phyloP scores from a whole-genome alignment of 2,113 vertebrate species.

The Malurus melanocephalus region DNA sequence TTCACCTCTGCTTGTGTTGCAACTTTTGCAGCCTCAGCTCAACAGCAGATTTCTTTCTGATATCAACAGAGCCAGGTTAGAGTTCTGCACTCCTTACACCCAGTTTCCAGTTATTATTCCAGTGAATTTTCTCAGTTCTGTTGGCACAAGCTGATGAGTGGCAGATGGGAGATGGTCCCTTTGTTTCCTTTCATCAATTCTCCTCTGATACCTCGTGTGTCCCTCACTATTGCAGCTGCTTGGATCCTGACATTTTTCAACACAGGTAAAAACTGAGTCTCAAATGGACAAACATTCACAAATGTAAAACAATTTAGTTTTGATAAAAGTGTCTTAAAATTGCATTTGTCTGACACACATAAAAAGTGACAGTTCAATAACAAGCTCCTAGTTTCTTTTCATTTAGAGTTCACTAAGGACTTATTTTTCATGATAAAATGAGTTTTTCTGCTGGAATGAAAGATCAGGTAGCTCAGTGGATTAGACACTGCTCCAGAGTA shows the following conservation, averaged over 20 bases:
- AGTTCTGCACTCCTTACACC: not conserved
- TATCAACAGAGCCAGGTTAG: not conserved
- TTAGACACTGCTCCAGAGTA: not conserved
- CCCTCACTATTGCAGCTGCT: not conserved
- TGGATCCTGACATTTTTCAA: not conserved
- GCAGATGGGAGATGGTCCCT: not conserved
- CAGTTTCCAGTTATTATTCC: not conserved
- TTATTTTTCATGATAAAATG: not conserved
- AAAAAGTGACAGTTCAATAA: not conserved
- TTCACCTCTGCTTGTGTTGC: not conserved
- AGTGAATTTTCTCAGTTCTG: not conserved
- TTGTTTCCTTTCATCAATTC: not conserved
- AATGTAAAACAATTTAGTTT: not conserved
- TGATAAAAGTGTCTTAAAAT: not conserved
- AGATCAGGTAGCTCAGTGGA: not conserved
- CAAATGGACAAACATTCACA: not conserved
- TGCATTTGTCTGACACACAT: not conserved
- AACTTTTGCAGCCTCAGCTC: not conserved
- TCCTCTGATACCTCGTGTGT: not conserved
- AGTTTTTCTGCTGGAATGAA: not conserved
- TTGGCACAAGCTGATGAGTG: not conserved
- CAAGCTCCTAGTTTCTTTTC: not conserved
- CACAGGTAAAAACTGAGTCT: not conserved
- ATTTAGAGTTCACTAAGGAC: not conserved
- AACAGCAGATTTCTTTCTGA: not conserved